These are phyloP conservation scores for Catalaphyllia jardinei DNA, from an alignment of 64 coral and sea anemone genomes.

Conservation along the genomic window DNA sequence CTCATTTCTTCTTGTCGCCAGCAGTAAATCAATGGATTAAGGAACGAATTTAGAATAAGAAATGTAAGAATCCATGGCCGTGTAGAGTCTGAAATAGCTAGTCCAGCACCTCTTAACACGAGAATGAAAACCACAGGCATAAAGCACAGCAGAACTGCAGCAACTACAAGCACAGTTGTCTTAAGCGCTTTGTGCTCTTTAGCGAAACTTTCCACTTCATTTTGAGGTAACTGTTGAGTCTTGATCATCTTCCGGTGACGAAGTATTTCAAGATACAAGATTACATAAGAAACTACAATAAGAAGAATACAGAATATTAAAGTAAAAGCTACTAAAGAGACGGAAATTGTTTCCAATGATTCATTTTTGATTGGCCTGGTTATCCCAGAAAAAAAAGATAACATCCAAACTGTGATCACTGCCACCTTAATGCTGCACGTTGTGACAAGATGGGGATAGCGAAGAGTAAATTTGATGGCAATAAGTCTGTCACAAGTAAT, in stretches of 20 bases:
- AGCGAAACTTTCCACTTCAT: neutral
- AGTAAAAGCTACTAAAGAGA: neutral
- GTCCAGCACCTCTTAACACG: neutral
- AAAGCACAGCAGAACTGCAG: neutral
- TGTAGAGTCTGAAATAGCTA: too few species aligned
- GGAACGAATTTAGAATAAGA: neutral
- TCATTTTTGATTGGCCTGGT: too few species aligned
- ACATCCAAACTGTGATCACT: neutral
- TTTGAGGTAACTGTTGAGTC: neutral
- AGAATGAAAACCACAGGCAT: neutral
- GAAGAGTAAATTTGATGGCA: neutral
- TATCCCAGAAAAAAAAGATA: neutral
- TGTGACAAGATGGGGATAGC: neutral
- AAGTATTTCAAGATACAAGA: neutral
- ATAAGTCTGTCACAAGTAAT: neutral
- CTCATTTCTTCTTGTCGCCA: neutral
- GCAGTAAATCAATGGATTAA: neutral
- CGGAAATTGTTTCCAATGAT: neutral
- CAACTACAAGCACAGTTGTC: neutral
- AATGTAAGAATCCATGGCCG: neutral
- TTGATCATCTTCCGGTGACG: neutral
- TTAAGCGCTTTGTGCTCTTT: neutral
- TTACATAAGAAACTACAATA: neutral
- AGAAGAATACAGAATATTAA: neutral
- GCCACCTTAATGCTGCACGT: neutral